phyloP scores from a whole-genome alignment of 2,888 invertebrate species.

The Philhelius pedissequus region DNA sequence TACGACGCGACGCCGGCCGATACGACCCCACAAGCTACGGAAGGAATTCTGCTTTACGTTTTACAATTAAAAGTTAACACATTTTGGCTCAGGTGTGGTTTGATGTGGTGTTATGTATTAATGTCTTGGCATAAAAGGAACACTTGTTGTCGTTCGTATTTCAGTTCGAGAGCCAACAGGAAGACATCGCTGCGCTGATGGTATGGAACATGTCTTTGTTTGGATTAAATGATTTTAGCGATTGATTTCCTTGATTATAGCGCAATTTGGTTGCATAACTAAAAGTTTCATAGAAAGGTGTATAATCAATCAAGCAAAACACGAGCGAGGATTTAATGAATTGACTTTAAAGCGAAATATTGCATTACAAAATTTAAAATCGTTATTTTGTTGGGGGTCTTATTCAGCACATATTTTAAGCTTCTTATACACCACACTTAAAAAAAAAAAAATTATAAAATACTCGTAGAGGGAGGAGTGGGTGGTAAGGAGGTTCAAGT shows the following conservation, averaged over 20 bases:
- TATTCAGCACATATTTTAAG: no score
- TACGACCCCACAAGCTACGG: slow-evolving; percentile 59
- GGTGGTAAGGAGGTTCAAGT: no score
- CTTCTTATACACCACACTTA: no score
- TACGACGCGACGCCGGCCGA: no score
- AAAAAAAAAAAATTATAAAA: no score
- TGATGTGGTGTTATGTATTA: slow-evolving; percentile 29
- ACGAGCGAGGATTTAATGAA: not conserved
- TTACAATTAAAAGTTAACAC: slow-evolving; percentile 49
- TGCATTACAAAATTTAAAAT: not conserved
- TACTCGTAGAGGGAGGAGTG: no score
- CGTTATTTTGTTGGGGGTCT: no score
- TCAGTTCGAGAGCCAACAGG: not conserved
- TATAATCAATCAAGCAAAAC: not conserved
- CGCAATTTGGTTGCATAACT: not conserved
- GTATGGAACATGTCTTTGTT: not conserved
- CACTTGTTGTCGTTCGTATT: not conserved
- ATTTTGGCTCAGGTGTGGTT: slow-evolving; percentile 50
- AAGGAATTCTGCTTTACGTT: slow-evolving; percentile 38
- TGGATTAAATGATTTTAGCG: slow-evolving; percentile 5
- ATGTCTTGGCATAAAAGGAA: not conserved
- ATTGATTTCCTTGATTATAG: slow-evolving; percentile 14
- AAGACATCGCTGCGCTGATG: not conserved
- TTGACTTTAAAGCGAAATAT: not conserved
- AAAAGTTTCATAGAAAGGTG: not conserved